Conservation (phyloP, 2,797 vertebrate genomes). For the Sebastes iracundus region DNA sequence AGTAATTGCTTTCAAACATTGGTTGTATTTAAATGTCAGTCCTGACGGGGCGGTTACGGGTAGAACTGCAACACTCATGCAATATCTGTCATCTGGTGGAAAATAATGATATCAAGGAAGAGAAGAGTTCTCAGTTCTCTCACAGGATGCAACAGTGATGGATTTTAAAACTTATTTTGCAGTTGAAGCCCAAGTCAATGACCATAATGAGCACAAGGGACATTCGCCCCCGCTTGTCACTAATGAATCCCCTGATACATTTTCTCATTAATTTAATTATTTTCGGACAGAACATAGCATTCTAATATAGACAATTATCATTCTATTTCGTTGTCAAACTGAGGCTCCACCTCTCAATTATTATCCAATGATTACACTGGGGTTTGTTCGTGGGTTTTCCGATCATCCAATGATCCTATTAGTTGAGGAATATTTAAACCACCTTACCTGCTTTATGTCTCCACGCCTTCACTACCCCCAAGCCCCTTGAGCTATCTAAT, state of each 20-base stretch:
- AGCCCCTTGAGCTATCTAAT: too few relatives aligned
- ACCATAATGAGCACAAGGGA: neutral
- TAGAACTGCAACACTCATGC: neutral
- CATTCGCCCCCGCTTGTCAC: too few relatives aligned
- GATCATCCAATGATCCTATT: too few relatives aligned
- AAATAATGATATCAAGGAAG: neutral
- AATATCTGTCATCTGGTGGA: constrained; percentile 2
- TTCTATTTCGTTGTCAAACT: too few relatives aligned
- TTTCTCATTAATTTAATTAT: neutral
- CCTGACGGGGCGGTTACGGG: neutral
- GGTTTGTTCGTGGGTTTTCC: too few relatives aligned
- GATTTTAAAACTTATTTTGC: neutral
- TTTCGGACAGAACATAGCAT: neutral
- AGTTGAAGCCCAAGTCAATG: neutral
- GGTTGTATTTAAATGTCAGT: neutral
- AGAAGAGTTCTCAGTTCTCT: neutral
- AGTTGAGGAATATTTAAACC: too few relatives aligned
- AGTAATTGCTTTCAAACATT: constrained; percentile 27
- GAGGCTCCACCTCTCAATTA: too few relatives aligned
- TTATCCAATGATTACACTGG: too few relatives aligned
- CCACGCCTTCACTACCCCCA: too few relatives aligned
- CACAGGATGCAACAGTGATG: neutral
- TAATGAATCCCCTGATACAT: too few relatives aligned
- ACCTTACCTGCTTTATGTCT: too few relatives aligned
- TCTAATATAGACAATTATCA: too few relatives aligned